These are phyloP conservation scores for Nansenia antarctica DNA, from an alignment of 2,113 vertebrate species.

Conservation along the genomic window DNA sequence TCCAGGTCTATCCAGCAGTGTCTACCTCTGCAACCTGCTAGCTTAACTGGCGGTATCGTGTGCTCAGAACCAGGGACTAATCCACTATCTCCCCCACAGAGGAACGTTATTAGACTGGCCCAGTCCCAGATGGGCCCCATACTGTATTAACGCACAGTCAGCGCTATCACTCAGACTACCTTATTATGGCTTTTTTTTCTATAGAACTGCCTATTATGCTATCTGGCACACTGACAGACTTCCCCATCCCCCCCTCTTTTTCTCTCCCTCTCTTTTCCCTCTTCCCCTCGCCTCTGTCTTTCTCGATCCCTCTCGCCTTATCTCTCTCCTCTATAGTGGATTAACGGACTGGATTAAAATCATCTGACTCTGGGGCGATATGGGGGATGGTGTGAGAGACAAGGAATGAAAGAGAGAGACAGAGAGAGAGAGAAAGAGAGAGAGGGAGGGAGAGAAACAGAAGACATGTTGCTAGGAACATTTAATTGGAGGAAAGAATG, in stretches of 20 bases:
- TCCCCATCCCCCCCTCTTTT: not conserved
- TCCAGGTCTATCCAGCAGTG: too few relatives aligned
- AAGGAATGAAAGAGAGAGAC: not conserved
- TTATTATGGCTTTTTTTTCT: not conserved
- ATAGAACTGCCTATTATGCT: not conserved
- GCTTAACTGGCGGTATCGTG: constrained; percentile 1
- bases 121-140: not conserved
- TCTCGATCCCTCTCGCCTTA: not conserved
- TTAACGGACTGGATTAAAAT: constrained; percentile 40
- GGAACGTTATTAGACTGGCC: not conserved
- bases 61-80: not conserved
- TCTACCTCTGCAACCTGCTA: not conserved
- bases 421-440: not conserved
- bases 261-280: too few relatives aligned
- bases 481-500: not conserved
- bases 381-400: not conserved
- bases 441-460: not conserved
- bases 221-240: constrained; percentile 2
- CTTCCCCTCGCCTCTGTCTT: not conserved
- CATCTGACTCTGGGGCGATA: constrained; percentile 6
- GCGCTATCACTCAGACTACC: constrained; percentile 2
- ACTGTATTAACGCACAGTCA: not conserved
- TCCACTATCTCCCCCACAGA: not conserved
- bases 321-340: constrained; percentile 1
- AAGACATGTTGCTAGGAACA: not conserved